Percentiles rank a stretch among this genome's conserved stretches.
phyloP scores from a whole-genome alignment of 2,888 invertebrate species.

The Junonia oenone region DNA sequence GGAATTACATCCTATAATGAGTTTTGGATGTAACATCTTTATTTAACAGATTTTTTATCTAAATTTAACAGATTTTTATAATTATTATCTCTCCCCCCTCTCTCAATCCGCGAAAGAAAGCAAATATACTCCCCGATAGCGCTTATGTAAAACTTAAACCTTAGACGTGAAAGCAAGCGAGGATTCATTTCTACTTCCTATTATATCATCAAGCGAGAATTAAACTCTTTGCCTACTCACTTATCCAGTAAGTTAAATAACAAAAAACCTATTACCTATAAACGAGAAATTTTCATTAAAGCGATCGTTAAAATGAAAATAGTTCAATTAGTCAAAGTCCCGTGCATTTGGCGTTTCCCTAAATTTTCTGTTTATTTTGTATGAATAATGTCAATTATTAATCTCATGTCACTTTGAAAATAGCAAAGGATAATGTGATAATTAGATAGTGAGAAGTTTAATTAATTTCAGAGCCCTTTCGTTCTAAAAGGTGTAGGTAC shows the following conservation, averaged over 20 bases:
- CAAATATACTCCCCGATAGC: too few relatives aligned
- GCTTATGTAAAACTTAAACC: too few relatives aligned
- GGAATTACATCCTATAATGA: too few relatives aligned
- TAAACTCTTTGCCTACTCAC: background rate
- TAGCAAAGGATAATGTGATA: background rate
- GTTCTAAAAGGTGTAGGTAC: too few relatives aligned
- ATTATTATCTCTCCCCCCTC: too few relatives aligned
- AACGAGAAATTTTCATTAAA: background rate
- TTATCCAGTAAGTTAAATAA: background rate
- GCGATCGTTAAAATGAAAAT: slow-evolving; percentile 1
- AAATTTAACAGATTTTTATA: too few relatives aligned
- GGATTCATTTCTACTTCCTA: too few relatives aligned
- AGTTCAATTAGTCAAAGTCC: slow-evolving; percentile 14
- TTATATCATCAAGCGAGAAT: background rate
- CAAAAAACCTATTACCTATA: background rate
- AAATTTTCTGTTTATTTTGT: slow-evolving; percentile 1
- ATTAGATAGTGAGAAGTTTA: background rate
- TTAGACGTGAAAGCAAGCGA: too few relatives aligned
- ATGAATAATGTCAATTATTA: slow-evolving; percentile 10
- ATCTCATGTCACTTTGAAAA: background rate
- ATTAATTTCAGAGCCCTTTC: background rate
- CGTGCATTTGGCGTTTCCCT: slow-evolving; percentile 3
- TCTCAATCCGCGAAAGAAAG: too few relatives aligned
- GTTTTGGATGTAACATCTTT: too few relatives aligned
- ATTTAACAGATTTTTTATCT: too few relatives aligned